Evolutionary conservation across 2,888 invertebrate species (phyloP).

Genomic region (Eilema depressum): DNA sequence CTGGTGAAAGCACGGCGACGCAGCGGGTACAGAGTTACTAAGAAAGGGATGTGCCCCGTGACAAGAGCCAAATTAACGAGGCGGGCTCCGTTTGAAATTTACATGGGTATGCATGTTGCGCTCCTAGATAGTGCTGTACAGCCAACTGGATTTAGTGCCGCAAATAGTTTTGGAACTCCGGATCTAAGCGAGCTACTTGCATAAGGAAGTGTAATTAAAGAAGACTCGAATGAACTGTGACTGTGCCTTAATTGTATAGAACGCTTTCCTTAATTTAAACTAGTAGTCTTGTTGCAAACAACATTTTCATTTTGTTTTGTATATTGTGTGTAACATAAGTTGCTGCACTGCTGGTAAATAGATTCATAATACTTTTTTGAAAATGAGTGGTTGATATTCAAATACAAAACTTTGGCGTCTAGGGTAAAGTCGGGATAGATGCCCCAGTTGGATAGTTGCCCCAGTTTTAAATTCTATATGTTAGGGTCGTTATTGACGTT

Average conservation of each 20-base stretch:
- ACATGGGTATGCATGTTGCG: conserved; percentile 84
- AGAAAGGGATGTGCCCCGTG: conserved; percentile 83
- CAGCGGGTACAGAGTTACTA: conserved; percentile 67
- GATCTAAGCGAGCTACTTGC: conserved; percentile 60
- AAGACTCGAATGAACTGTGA: conserved; percentile 69
- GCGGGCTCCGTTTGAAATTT: conserved; percentile 74
- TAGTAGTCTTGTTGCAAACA: conserved; percentile 35
- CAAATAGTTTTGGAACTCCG: conserved; percentile 79
- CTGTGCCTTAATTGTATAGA: conserved; percentile 57
- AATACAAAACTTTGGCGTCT: neutral
- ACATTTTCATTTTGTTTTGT: conserved; percentile 27
- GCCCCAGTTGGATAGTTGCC: too few species aligned
- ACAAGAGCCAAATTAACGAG: conserved; percentile 83
- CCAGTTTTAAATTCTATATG: too few species aligned
- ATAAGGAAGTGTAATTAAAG: conserved; percentile 77
- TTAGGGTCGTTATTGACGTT: too few species aligned
- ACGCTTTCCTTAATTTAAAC: conserved; percentile 53
- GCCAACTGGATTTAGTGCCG: conserved; percentile 77
- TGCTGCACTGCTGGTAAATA: conserved; percentile 29
- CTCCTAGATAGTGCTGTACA: conserved; percentile 72
- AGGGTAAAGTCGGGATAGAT: too few species aligned
- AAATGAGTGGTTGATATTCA: neutral
- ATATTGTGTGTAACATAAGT: conserved; percentile 26
- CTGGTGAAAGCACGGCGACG: conserved; percentile 58
- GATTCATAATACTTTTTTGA: neutral